Evolutionary conservation across 2,797 vertebrate species (phyloP), one percentile per base, ranked within the genome.

Genomic region (Valencia hispanica): DNA sequence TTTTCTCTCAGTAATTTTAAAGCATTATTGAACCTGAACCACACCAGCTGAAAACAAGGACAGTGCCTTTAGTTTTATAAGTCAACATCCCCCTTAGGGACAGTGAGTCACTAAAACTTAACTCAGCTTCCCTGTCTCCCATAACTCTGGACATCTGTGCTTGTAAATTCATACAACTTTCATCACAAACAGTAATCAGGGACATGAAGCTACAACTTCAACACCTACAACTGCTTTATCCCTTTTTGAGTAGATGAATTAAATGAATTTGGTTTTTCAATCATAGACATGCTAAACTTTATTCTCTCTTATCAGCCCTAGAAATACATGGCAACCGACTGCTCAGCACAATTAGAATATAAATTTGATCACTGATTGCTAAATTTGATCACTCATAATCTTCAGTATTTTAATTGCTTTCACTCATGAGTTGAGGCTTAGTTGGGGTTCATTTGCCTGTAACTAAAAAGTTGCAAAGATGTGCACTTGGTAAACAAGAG

Each of bases 1-100:
- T 89, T 93, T 86, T 91, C 87, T 92, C 87, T 90, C 89, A 87
- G 93, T 92, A 90, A 91, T 92, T 92, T 87, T 85, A 94, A 96
- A 95, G 95, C 95, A 96, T 96, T 96, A 96, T 91, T 93, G 87
- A 96, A 95, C 94, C 95, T 96, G 95, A 96, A 94, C 88, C 95
- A 90, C 95, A 96, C 95, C 95, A 96, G 95, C 95, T 93, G 84
- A 95, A 94, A 94, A 95, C 90, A 92, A 96, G 95, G 95, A 96
- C 94, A 95, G 95, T 96, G 95, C 95, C 95, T 96, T 96, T 95
- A 94, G 92, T 94, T 96, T 95, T 95, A 82, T 94, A 94, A 84
- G 75, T 86, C 78, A 78, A 88, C 72, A 51, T 55, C 70, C 74
- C 79, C 84, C 75, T n/a, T 17, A 88, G 80, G 89, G 92, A 94